Percentiles rank a stretch among this genome's conserved stretches.
phyloP scores from a whole-genome alignment of 1,140 invertebrate genomes.

The Nephila pilipes region DNA sequence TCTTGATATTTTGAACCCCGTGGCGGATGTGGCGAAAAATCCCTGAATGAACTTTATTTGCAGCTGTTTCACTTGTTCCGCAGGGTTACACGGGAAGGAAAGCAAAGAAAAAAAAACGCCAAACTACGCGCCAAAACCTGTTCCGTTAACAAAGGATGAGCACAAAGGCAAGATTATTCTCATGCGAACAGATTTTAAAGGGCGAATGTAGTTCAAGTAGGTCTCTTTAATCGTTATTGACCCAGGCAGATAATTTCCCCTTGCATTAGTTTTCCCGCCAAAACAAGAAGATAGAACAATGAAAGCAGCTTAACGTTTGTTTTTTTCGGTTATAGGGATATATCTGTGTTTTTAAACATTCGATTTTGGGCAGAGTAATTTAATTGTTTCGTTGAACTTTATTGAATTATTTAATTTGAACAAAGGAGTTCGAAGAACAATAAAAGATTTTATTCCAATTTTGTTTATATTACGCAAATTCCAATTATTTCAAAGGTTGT shows the following conservation, averaged over 20 bases:
- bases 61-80: conserved; percentile 75
- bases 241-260: conserved; percentile 32
- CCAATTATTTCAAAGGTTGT: too few relatives aligned
- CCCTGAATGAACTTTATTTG: conserved; percentile 76
- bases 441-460: too few relatives aligned
- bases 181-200: conserved; percentile 60
- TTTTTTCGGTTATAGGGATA: background rate
- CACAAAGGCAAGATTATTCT: conserved; percentile 55
- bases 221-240: conserved; percentile 48
- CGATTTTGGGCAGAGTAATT: background rate
- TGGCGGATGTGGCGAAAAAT: conserved; percentile 74
- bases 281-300: conserved; percentile 8
- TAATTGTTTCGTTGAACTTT: background rate
- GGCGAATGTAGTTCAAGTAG: conserved; percentile 63
- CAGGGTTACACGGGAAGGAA: conserved; percentile 61
- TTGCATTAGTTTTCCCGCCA: conserved; percentile 29
- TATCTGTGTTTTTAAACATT: background rate
- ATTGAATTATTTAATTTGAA: background rate
- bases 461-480: too few relatives aligned
- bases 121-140: conserved; percentile 68
- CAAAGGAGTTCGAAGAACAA: background rate
- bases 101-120: conserved; percentile 40
- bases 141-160: conserved; percentile 49
- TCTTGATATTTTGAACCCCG: conserved; percentile 72
- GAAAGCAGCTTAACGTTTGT: background rate